phyloP scores from a whole-genome alignment of 2,113 vertebrate genomes.

The Taurulus bubalis region DNA sequence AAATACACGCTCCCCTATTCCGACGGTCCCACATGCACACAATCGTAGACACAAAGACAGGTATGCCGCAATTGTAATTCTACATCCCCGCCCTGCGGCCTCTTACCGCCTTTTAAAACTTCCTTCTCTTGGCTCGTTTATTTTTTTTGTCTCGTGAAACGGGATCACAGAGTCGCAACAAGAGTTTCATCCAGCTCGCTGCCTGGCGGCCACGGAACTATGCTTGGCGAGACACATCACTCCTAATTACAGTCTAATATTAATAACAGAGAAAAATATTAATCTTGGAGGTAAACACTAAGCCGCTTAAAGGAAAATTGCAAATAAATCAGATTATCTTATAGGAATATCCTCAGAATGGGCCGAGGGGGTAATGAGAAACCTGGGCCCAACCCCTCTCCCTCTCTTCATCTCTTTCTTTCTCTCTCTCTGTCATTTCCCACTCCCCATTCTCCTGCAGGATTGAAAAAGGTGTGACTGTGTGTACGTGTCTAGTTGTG shows the following conservation, averaged over 20 bases:
- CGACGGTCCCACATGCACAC: constrained; percentile 26
- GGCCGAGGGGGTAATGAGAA: constrained; percentile 78
- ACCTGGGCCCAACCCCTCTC: constrained; percentile 51
- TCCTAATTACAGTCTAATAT: constrained; percentile 84
- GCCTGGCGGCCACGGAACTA: constrained; percentile 64
- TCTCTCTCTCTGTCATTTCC: constrained; percentile 53
- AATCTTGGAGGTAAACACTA: constrained; percentile 84
- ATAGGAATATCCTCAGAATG: constrained; percentile 80
- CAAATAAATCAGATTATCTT: constrained; percentile 84
- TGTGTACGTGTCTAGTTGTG: constrained; percentile 62
- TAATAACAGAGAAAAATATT: constrained; percentile 84
- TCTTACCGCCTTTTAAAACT: constrained; percentile 50
- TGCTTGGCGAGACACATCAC: constrained; percentile 63
- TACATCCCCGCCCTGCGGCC: constrained; percentile 47
- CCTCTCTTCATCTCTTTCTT: constrained; percentile 3
- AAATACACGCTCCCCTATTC: constrained; percentile 54
- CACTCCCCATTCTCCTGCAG: constrained; percentile 50
- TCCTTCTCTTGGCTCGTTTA: constrained; percentile 26
- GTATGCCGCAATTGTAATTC: constrained; percentile 62
- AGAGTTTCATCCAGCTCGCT: constrained; percentile 65
- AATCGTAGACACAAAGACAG: constrained; percentile 46
- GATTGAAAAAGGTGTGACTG: constrained; percentile 76
- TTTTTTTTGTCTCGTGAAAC: constrained; percentile 53
- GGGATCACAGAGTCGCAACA: constrained; percentile 59
- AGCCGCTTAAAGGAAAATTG: constrained; percentile 84